Conservation (phyloP, 2,113 vertebrate genomes). For the Amphilophus citrinellus region DNA sequence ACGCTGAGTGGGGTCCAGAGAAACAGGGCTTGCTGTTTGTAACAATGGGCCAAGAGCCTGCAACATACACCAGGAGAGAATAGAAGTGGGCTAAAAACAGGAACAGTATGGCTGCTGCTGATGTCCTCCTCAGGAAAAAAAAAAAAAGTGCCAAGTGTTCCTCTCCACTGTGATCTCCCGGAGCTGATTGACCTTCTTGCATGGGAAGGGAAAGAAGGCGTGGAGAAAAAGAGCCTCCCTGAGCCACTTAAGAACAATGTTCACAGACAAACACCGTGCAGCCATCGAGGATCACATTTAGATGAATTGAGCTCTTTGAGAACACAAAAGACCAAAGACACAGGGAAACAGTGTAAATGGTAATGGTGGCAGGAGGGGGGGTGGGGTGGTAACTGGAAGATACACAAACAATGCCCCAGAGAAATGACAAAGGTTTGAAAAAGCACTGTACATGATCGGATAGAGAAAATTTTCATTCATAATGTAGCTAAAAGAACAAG, state of each 20-base stretch:
- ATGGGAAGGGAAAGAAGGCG: not conserved
- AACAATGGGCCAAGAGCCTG: conserved; percentile 42
- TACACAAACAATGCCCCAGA: not conserved
- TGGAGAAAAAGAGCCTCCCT: not conserved
- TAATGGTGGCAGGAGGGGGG: not conserved
- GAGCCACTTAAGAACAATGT: conserved; percentile 5
- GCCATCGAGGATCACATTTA: conserved; percentile 11
- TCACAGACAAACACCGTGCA: conserved; percentile 6
- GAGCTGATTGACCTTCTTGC: conserved; percentile 2
- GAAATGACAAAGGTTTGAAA: conserved; percentile 5
- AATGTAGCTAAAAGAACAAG: conserved; percentile 25
- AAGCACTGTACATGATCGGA: not conserved
- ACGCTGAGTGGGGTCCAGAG: conserved; percentile 37
- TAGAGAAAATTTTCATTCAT: conserved; percentile 10
- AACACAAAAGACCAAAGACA: conserved; percentile 16
- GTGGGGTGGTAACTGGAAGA: not conserved
- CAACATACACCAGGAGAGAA: conserved; percentile 38
- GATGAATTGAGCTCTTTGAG: not conserved
- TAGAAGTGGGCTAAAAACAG: conserved; percentile 28
- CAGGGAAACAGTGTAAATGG: not conserved
- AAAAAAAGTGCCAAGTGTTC: conserved; percentile 3
- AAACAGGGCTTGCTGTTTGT: conserved; percentile 16
- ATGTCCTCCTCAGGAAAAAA: conserved; percentile 14
- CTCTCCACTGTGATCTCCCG: not conserved
- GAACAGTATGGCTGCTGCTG: not conserved